These are phyloP conservation scores for Urocynchramus pylzowi DNA, from an alignment of 2,113 vertebrate species.

Conservation along the genomic window DNA sequence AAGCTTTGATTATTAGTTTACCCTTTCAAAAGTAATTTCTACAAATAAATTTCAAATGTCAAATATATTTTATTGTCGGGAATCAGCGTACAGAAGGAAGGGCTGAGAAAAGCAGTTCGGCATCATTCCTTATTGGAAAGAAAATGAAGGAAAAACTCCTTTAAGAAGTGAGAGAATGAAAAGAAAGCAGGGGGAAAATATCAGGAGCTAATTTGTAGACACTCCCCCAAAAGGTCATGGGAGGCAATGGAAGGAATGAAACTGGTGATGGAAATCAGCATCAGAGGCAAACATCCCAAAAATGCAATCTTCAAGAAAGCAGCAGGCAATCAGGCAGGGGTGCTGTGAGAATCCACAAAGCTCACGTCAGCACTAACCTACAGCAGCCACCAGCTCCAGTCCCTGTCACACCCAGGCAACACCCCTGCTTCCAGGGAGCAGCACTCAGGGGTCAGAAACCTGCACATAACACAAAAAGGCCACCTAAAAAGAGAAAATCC, in stretches of 20 bases:
- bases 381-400: background rate
- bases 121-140: background rate
- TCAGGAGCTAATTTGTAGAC: background rate
- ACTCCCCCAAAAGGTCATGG: background rate
- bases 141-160: background rate
- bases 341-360: conserved; percentile 44
- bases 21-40: background rate
- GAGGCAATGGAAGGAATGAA: conserved; percentile 36
- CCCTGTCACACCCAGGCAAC: background rate
- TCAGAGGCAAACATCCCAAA: conserved; percentile 7
- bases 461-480: background rate
- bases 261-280: conserved; percentile 18
- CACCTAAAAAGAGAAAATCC: background rate
- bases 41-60: background rate
- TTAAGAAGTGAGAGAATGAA: background rate
- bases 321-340: conserved; percentile 28
- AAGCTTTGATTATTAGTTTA: conserved; percentile 4
- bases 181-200: background rate
- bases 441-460: background rate
- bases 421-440: background rate
- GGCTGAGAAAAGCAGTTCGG: background rate
- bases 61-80: background rate
- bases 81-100: background rate
- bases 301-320: background rate
- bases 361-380: background rate